phyloP scores from a whole-genome alignment of 64 coral and sea anemone genomes.

The Pocillopora verrucosa region DNA sequence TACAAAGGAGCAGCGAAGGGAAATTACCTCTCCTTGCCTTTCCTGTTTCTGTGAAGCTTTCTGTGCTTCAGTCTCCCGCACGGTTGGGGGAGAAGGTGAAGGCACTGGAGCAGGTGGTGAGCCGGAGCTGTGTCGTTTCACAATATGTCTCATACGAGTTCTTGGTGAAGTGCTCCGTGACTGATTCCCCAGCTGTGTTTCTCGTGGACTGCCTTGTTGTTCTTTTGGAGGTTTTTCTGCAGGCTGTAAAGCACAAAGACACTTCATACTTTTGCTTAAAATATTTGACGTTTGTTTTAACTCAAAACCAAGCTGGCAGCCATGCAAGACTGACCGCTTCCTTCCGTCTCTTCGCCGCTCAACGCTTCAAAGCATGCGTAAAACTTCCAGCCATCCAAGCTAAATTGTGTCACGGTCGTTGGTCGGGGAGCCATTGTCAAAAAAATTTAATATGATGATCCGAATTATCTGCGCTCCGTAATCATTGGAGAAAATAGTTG shows the following conservation, averaged over 20 bases:
- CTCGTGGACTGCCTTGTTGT: background rate
- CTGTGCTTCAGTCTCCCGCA: slow-evolving; percentile 38
- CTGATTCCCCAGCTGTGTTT: background rate
- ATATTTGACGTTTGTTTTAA: too few species aligned
- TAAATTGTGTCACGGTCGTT: too few species aligned
- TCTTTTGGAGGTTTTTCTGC: background rate
- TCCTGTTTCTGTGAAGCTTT: slow-evolving; percentile 37
- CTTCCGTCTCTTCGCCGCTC: too few species aligned
- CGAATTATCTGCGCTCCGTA: too few species aligned
- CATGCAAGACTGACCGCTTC: too few species aligned
- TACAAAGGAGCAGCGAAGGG: background rate
- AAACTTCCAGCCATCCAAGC: too few species aligned
- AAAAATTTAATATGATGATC: too few species aligned
- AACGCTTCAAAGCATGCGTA: too few species aligned
- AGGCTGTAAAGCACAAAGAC: background rate
- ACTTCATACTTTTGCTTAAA: too few species aligned
- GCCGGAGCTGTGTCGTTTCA: slow-evolving; percentile 35
- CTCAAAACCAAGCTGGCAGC: too few species aligned
- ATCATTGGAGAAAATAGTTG: too few species aligned
- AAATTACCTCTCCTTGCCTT: slow-evolving; percentile 35
- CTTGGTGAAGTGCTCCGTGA: slow-evolving; percentile 25
- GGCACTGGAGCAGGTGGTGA: slow-evolving; percentile 36
- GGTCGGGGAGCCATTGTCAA: too few species aligned
- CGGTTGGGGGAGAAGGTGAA: slow-evolving; percentile 58
- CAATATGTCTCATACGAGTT: slow-evolving; percentile 33